Conservation (phyloP, 2,113 vertebrate genomes). For the Leucopsar rothschildi region DNA sequence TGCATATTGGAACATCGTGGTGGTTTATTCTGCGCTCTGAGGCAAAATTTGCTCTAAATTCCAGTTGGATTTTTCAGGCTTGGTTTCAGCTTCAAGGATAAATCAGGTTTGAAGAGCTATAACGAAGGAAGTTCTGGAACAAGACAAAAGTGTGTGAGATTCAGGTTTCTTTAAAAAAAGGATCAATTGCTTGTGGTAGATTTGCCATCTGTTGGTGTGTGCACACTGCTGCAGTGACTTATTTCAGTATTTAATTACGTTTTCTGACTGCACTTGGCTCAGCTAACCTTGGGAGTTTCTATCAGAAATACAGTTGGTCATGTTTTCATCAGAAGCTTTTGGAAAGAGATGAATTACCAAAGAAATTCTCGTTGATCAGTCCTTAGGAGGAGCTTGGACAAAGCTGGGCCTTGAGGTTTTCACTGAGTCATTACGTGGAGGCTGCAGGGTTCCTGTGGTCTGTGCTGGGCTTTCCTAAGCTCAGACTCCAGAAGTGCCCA, state of each 20-base stretch:
- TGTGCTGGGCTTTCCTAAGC: neutral
- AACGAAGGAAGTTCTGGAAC: neutral
- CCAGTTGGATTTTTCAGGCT: neutral
- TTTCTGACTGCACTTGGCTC: conserved; percentile 8
- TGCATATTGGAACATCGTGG: neutral
- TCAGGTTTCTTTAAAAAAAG: neutral
- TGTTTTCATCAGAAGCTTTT: neutral
- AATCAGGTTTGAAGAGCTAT: neutral
- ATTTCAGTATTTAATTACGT: neutral
- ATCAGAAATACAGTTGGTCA: neutral
- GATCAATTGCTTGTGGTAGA: neutral
- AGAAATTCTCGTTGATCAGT: neutral
- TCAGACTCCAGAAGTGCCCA: neutral
- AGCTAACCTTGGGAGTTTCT: neutral
- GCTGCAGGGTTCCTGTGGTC: neutral
- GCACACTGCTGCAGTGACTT: neutral
- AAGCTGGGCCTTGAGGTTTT: neutral
- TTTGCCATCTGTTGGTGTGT: conserved; percentile 14
- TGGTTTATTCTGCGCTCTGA: neutral
- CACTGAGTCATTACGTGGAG: neutral
- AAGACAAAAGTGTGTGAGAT: neutral
- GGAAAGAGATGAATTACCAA: neutral
- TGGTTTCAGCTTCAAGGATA: neutral
- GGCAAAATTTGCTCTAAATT: neutral
- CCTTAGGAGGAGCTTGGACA: neutral